Percentiles rank a stretch among this genome's conserved stretches.
Conservation (phyloP, 92 coral and sea anemone genomes). For the Porites cylindrica region DNA sequence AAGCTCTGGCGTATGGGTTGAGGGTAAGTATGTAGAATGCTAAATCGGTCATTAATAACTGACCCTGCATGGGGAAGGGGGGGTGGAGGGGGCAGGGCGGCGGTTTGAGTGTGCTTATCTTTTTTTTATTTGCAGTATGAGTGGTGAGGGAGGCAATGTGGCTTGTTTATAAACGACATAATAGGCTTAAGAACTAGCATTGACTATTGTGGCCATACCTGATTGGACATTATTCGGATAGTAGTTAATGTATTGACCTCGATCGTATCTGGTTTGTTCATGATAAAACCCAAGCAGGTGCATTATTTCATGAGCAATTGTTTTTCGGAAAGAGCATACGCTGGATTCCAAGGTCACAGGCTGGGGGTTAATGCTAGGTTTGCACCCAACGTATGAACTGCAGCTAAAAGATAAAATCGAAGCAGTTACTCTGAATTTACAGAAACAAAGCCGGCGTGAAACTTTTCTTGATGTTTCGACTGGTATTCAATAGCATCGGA, state of each 20-base stretch:
- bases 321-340: conserved; percentile 7
- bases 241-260: conserved; percentile 9
- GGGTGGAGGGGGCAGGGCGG: too few relatives aligned
- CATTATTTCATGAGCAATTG: conserved; percentile 22
- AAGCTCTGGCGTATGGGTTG: too few relatives aligned
- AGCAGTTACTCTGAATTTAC: background rate
- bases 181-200: background rate
- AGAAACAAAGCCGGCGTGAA: background rate
- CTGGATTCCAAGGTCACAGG: background rate
- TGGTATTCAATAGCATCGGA: too few relatives aligned
- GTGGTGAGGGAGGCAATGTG: too few relatives aligned
- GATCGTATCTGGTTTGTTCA: conserved; percentile 21
- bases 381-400: conserved; percentile 8
- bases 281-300: conserved; percentile 35
- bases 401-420: conserved; percentile 2
- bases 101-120: too few relatives aligned
- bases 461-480: too few relatives aligned
- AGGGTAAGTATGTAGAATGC: too few relatives aligned
- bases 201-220: background rate
- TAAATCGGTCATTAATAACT: too few relatives aligned
- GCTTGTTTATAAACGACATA: too few relatives aligned
- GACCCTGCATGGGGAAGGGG: too few relatives aligned
- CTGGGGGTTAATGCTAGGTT: background rate
- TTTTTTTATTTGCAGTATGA: too few relatives aligned
- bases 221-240: background rate